Percentiles rank a stretch among this genome's conserved stretches.
phyloP scores from a whole-genome alignment of 1,140 invertebrate genomes.

The Drosophila yakuba region DNA sequence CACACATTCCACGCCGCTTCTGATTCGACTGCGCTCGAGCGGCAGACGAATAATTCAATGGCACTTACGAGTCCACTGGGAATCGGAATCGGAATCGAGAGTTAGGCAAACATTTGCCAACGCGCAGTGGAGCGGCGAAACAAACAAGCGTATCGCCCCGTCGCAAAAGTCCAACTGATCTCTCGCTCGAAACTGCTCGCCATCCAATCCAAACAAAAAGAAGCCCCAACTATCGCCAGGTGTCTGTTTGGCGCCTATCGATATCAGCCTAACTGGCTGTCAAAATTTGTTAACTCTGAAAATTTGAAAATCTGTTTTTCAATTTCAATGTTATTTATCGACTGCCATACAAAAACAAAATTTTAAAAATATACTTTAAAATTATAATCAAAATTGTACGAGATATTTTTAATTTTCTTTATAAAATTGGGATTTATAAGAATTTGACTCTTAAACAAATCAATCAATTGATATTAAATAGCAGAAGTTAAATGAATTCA shows the following conservation, averaged over 20 bases:
- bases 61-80: slow-evolving; percentile 27
- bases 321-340: too few species aligned
- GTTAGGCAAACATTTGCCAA: slow-evolving; percentile 21
- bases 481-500: too few species aligned
- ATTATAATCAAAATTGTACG: too few species aligned
- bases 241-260: slow-evolving; percentile 8
- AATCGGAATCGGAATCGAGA: slow-evolving; percentile 2
- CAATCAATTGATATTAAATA: too few species aligned
- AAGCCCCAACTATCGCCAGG: slow-evolving; percentile 20
- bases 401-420: too few species aligned
- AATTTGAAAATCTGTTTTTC: too few species aligned
- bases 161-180: slow-evolving; percentile 43
- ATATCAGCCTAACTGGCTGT: slow-evolving; percentile 3
- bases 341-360: too few species aligned
- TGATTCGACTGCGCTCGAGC: slow-evolving; percentile 7
- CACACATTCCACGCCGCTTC: slow-evolving; percentile 5
- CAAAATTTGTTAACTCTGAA: neutral
- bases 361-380: too few species aligned
- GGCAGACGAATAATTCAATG: slow-evolving; percentile 8
- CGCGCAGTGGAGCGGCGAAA: neutral
- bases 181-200: slow-evolving; percentile 32
- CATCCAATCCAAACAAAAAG: slow-evolving; percentile 22
- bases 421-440: too few species aligned
- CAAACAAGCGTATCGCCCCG: slow-evolving; percentile 9
- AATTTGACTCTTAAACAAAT: too few species aligned